A percentile compares a stretch with the other conserved stretches of the same genome.
Evolutionary conservation across 2,888 invertebrate species (phyloP).

Genomic region (Amiota minor): DNA sequence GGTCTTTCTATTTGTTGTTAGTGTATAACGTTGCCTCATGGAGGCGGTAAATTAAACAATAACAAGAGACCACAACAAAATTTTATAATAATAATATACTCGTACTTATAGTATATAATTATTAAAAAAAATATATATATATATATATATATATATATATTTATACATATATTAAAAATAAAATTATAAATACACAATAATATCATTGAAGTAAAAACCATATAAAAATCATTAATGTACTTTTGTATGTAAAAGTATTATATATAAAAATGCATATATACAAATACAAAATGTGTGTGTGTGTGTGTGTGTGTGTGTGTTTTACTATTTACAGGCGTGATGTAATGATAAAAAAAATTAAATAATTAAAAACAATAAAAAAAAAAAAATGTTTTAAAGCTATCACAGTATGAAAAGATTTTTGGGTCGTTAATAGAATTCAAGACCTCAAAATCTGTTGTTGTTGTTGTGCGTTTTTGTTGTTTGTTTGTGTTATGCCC

Average conservation of each 20-base stretch:
- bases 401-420: constrained; percentile 51
- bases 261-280: background rate
- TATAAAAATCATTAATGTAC: background rate
- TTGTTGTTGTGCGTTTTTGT: background rate
- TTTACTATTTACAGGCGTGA: constrained; percentile 9
- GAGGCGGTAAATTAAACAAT: constrained; percentile 1
- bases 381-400: constrained; percentile 42
- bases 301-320: background rate
- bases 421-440: constrained; percentile 41
- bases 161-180: background rate
- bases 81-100: background rate
- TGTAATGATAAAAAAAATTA: constrained; percentile 5
- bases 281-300: background rate
- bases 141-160: background rate
- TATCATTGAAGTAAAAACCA: background rate
- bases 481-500: background rate
- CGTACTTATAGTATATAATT: background rate
- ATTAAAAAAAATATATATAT: constrained; percentile 1
- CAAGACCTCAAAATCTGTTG: background rate
- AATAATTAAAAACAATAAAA: constrained; percentile 15
- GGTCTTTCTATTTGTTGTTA: background rate
- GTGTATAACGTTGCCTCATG: constrained; percentile 1
- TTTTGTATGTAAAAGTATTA: background rate
- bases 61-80: background rate
- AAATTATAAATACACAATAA: too few relatives aligned